A percentile compares a stretch with the other conserved stretches of the same genome.
These are phyloP conservation scores for Oscheius sp. DNA, from an alignment of 2,888 invertebrate species.

Conservation along the genomic window DNA sequence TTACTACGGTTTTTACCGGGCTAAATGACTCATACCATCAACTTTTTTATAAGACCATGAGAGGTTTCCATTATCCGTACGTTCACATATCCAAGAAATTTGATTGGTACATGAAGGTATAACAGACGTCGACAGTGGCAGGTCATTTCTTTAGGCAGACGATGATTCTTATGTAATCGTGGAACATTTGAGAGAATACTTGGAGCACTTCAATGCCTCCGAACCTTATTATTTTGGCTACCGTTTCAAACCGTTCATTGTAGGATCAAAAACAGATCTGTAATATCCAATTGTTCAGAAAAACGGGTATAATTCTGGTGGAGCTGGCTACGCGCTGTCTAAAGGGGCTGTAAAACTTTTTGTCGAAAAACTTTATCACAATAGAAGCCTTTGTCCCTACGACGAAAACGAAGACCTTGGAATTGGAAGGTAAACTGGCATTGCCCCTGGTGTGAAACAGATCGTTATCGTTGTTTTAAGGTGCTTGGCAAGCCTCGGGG, in stretches of 20 bases:
- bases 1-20: slow-evolving; percentile 60
- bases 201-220: slow-evolving; percentile 50
- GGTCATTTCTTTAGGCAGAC: slow-evolving; percentile 53
- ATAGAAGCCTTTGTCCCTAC: slow-evolving; percentile 56
- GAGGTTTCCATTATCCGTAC: slow-evolving; percentile 58
- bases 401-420: slow-evolving; percentile 62
- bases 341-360: slow-evolving; percentile 55
- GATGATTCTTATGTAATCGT: slow-evolving; percentile 65
- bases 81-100: slow-evolving; percentile 54
- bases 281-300: slow-evolving; percentile 31
- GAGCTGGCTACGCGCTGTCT: slow-evolving; percentile 64
- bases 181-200: slow-evolving; percentile 54
- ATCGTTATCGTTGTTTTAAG: slow-evolving; percentile 19
- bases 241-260: slow-evolving; percentile 58
- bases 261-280: background rate
- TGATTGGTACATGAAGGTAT: slow-evolving; percentile 65
- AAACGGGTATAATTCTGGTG: slow-evolving; percentile 64
- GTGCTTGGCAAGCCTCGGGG: slow-evolving; percentile 55
- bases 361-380: slow-evolving; percentile 46
- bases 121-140: background rate
- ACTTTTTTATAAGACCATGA: slow-evolving; percentile 62
- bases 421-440: slow-evolving; percentile 50
- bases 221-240: slow-evolving; percentile 61
- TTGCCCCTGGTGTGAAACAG: background rate
- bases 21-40: slow-evolving; percentile 53